phyloP scores from a whole-genome alignment of 2,797 vertebrate genomes.

The Megalops cyprinoides region DNA sequence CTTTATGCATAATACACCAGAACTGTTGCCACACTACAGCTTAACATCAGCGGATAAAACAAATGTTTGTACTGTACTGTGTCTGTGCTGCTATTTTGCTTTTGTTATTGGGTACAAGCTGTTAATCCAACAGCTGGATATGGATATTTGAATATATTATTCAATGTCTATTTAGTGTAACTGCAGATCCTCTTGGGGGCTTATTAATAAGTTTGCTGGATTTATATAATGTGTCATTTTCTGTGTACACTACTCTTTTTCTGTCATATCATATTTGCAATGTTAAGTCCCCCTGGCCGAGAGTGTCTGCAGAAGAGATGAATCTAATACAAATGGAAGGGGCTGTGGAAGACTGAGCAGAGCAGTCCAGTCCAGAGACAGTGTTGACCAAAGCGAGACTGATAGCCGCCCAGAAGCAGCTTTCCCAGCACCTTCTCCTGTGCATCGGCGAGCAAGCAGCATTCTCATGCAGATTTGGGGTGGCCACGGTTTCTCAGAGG shows the following conservation, averaged over 20 bases:
- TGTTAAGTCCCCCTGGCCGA: too few species aligned
- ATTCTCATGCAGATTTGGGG: slow-evolving; percentile 44
- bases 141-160: not conserved
- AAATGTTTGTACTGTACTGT: not conserved
- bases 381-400: not conserved
- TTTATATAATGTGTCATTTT: too few species aligned
- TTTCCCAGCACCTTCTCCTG: slow-evolving; percentile 11
- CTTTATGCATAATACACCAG: not conserved
- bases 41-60: not conserved
- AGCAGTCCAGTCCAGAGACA: not conserved
- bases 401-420: not conserved
- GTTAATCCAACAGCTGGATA: not conserved
- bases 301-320: too few species aligned
- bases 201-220: not conserved
- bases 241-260: too few species aligned
- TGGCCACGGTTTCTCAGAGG: not conserved
- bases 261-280: too few species aligned
- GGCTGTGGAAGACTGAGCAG: too few species aligned
- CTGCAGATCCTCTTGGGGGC: not conserved
- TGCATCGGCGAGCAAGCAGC: slow-evolving; percentile 31
- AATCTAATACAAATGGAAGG: too few species aligned
- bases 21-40: not conserved
- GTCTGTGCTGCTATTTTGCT: not conserved
- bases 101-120: not conserved
- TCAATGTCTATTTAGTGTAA: not conserved